These are phyloP conservation scores for Platyura marginata DNA, from an alignment of 1,140 invertebrate genomes.

Conservation along the genomic window DNA sequence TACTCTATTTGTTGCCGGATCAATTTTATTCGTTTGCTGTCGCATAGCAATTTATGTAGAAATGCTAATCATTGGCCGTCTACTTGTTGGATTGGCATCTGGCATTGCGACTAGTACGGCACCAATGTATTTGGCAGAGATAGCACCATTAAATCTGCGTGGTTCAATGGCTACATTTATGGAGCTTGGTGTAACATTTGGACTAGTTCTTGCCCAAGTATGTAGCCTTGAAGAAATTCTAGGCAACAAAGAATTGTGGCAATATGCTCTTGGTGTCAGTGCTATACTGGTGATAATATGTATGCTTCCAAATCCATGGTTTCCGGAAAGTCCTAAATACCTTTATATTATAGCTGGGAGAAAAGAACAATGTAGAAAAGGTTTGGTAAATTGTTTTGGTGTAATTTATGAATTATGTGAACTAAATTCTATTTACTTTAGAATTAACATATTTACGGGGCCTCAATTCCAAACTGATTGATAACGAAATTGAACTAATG, in stretches of 20 bases:
- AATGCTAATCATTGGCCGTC: conserved; percentile 48
- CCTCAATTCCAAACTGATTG: no score
- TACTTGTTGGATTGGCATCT: conserved; percentile 47
- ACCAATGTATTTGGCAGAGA: conserved; percentile 73
- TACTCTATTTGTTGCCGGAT: conserved; percentile 18
- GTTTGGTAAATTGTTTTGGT: no score
- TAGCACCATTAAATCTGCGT: conserved; percentile 51
- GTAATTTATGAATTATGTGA: no score
- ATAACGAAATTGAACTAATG: conserved; percentile 27
- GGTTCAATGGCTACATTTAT: conserved; percentile 69
- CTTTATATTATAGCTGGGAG: conserved; percentile 49
- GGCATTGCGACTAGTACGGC: conserved; percentile 60
- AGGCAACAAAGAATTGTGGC: conserved; percentile 43
- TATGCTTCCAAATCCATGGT: conserved; percentile 34
- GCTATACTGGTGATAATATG: conserved; percentile 33
- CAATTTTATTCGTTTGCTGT: conserved; percentile 38
- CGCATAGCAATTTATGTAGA: conserved; percentile 43
- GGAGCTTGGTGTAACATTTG: conserved; percentile 23
- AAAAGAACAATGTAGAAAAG: conserved; percentile 29
- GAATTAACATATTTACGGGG: no score
- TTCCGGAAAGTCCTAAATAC: conserved; percentile 76
- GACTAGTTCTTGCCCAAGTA: neutral
- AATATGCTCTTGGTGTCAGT: conserved; percentile 47
- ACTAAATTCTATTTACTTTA: no score
- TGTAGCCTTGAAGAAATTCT: conserved; percentile 11